Evolutionary conservation across 35 echinoderm and acorn worm species (phyloP), one percentile per base, ranked within the genome.

Genomic region (Diadema setosum): DNA sequence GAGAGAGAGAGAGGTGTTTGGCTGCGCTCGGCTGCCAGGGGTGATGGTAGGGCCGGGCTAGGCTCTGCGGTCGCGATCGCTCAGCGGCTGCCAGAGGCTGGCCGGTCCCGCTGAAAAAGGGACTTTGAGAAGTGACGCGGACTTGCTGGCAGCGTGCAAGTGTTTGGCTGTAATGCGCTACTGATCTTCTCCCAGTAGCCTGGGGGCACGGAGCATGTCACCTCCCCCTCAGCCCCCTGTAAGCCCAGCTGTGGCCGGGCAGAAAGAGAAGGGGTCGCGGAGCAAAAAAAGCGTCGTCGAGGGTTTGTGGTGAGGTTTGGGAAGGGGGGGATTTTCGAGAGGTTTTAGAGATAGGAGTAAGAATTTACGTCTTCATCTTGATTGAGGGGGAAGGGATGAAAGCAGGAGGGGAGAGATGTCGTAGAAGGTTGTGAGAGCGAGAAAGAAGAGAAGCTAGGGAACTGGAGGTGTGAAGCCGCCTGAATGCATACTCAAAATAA

Each of bases 301-400:
- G n/a, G n/a, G n/a, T n/a, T n/a, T n/a, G n/a, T n/a, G n/a, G n/a
- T n/a, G n/a, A n/a, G n/a, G n/a, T n/a, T n/a, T n/a, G n/a, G n/a
- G n/a, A n/a, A n/a, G n/a, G n/a, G n/a, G n/a, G n/a, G n/a, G n/a
- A n/a, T n/a, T n/a, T n/a, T n/a, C n/a, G n/a, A n/a, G n/a, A n/a
- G n/a, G n/a, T n/a, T n/a, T n/a, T n/a, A n/a, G n/a, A n/a, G n/a
- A n/a, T n/a, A n/a, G n/a, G n/a, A n/a, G n/a, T n/a, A n/a, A 67
- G 63, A 67, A 67, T 67, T 67, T 67, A 67, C 37, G 63, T 67
- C 63, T 67, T 67, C 63, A 67, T 67, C 63, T 34, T 67, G 27
- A 14, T 34, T 27, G 63, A 29, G 18, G 25, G 63, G 24, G 30
- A 34, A 67, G 63, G 26, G 37, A 67, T 26, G 63, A 67, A 33